phyloP scores from a whole-genome alignment of 2,888 invertebrate species.

The Melanostoma mellinum region DNA sequence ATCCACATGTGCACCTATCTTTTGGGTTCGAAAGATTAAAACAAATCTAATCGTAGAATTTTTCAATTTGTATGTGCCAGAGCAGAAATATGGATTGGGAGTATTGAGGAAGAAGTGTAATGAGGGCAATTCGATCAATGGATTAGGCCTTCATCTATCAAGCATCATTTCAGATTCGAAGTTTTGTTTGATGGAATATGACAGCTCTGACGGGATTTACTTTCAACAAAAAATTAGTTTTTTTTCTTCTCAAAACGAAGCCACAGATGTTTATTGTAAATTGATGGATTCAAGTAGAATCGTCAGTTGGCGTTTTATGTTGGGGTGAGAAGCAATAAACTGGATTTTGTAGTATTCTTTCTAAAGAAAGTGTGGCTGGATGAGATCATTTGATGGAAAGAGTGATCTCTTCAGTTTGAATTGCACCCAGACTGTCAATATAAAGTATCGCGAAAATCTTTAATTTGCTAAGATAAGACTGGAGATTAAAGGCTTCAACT shows the following conservation, averaged over 20 bases:
- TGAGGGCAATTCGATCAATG: constrained; percentile 34
- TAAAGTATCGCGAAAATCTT: too few species aligned
- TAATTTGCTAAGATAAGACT: too few species aligned
- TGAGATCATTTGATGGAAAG: too few species aligned
- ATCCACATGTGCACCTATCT: neutral
- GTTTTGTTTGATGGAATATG: constrained; percentile 44
- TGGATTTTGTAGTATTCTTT: too few species aligned
- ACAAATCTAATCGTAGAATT: neutral
- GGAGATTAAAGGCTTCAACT: too few species aligned
- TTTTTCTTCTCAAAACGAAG: neutral
- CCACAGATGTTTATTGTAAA: constrained; percentile 34
- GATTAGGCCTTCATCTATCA: constrained; percentile 5
- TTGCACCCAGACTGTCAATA: too few species aligned
- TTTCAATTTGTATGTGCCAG: neutral
- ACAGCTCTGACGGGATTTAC: constrained; percentile 52
- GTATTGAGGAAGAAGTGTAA: constrained; percentile 35
- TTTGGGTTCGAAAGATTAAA: constrained; percentile 18
- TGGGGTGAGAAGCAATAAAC: too few species aligned
- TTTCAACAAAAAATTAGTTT: constrained; percentile 7
- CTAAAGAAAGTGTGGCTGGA: too few species aligned
- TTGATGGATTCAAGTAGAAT: constrained; percentile 45
- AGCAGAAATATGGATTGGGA: constrained; percentile 50
- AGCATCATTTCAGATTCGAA: constrained; percentile 37
- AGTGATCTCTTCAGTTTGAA: too few species aligned
- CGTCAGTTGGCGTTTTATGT: neutral